Base-by-base conservation (phyloP, 2,113 vertebrate species). In the Pyrgilauda ruficollis region DNA sequence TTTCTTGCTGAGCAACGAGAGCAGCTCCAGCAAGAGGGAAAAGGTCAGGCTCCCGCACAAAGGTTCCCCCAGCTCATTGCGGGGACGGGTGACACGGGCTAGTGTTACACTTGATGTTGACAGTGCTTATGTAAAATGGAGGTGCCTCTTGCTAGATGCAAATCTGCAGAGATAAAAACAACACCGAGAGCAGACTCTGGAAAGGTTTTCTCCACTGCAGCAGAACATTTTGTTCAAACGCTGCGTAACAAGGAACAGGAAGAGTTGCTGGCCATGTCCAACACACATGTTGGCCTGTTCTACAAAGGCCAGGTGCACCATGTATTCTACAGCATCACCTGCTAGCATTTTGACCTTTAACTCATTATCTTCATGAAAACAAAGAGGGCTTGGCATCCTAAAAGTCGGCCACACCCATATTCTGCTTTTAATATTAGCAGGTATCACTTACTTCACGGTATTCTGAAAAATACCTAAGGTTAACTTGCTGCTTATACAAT, bases 1-100 rank as follows among this genome's bases (percentile, higher is more conserved):
- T 80, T 97, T 97, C 96, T 95, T 74, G 86, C 94, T 90, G 82
- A 96, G 87, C 93, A 88, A 96, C 79, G 2, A 87, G 75, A 39
- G 78, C 70, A 84, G 85, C 67, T 91, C 94, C 83, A 92, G 94
- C 84, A 44, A 41, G 82, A 91, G 91, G 94, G 74, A 94, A 84
- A 96, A 96, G 93, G 96, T 95, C 87, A 96, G 24, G 64, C 72
- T 92, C 87, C 93, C 15, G 75, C 87, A 86, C 28, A 20, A 84
- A 78, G 78, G 83, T 95, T 70, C 83, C 73, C 83, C 49, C 87
- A 70, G 70, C 74, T 64, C 78, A 56, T 2, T 27, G 86, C 24
- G 19, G 72, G 33, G 68, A 94, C 7, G 35, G 70, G 52, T 80
- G 64, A 91, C 68, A 67, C 59, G 8, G 76, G 74, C 80, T 94